Conservation (phyloP, 2,113 vertebrate species). For the Chascanopsetta lugubris region DNA sequence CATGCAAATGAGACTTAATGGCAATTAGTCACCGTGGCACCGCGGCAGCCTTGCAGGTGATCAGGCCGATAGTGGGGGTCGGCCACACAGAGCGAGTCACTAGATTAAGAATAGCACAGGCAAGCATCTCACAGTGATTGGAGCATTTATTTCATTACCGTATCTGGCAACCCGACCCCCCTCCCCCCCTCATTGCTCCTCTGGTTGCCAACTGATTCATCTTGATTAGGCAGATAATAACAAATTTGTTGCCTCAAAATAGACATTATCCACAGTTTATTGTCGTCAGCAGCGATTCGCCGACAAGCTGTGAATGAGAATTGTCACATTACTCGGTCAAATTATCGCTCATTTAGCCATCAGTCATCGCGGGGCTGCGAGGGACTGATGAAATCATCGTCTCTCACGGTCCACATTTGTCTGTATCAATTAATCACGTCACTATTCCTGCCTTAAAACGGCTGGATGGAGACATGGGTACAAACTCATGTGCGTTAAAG, state of each 20-base stretch:
- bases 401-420: constrained; percentile 28
- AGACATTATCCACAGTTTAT: constrained; percentile 5
- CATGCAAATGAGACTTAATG: background rate
- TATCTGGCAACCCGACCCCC: background rate
- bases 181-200: background rate
- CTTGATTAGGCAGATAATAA: constrained; percentile 1
- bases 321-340: constrained; percentile 18
- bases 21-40: background rate
- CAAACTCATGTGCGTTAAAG: constrained; percentile 8
- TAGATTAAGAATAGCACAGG: background rate
- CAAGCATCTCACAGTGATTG: background rate
- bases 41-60: background rate
- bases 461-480: constrained; percentile 9
- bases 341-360: constrained; percentile 38
- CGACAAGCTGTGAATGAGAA: constrained; percentile 28
- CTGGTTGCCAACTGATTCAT: background rate
- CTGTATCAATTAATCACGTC: constrained; percentile 31
- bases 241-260: constrained; percentile 18
- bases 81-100: background rate
- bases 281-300: background rate
- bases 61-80: background rate
- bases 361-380: constrained; percentile 27
- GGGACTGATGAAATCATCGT: constrained; percentile 38
- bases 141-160: background rate
- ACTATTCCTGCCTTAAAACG: constrained; percentile 26